Base-by-base conservation (phyloP, 1,140 invertebrate genomes). In the Neodiprion pinetum region DNA sequence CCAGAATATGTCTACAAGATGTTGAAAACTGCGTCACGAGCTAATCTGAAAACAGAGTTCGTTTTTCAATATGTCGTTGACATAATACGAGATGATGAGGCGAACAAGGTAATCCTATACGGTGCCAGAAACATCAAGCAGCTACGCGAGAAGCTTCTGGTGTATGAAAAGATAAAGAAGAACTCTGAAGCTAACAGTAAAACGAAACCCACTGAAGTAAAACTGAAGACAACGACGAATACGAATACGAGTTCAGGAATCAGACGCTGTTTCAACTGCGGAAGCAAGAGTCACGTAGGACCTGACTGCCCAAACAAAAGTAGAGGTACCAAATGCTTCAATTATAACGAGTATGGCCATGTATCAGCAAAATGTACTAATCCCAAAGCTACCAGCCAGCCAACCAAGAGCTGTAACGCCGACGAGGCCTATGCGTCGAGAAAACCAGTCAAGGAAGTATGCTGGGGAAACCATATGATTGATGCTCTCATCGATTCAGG, bases 11-110 rank as follows among this genome's bases (percentile, higher is more conserved):
- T 75, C 0, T 72, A 79, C 9, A 48, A 70, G 48, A 82, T 82
- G 77, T 65, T 74, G 70, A 78, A 80, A 74, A 77, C 80, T 48
- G 79, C 74, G 17, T 75, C 72, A 61, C 47, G 73, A 72, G 70
- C 53, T 1, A 67, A 67, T 70, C 70, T 81, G 17, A 79, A 83
- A 72, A 11, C 23, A 8, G 78, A 78, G 72, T 69, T 72, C 14
- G n/a, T 82, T 7, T 81, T 82, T 47, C 80, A 80, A 76, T 79
- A 81, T 67, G 77, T 82, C 1, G 81, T 81, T 53, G 80, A 82
- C n/a, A 78, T 76, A 28, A 80, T 81, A 67, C 47, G 11, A n/a
- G 77, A 78, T 67, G 73, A 77, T 48, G 21, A 40, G 1, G 48
- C 28, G 10, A 78, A 74, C 67, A 79, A 79, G 70, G 71, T 74